A percentile compares a stretch with the other conserved stretches of the same genome.
Evolutionary conservation across 2,113 vertebrate species (phyloP).

Genomic region (Hippocampus comes): DNA sequence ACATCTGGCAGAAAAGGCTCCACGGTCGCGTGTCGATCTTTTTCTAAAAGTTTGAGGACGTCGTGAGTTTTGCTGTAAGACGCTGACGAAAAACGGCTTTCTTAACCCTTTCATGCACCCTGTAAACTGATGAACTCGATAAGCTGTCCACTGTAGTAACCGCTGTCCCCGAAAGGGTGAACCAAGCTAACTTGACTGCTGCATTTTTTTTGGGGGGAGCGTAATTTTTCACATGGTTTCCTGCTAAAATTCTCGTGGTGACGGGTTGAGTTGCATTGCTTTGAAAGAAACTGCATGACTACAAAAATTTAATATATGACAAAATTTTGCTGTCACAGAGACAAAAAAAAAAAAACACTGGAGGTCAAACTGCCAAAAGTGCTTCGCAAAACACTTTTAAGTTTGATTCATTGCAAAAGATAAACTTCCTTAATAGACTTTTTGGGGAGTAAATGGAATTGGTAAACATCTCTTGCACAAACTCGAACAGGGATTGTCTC

Average conservation of each 20-base stretch:
- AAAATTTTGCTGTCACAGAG: conserved; percentile 28
- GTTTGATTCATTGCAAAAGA: conserved; percentile 45
- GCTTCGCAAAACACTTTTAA: conserved; percentile 7
- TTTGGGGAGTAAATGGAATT: neutral
- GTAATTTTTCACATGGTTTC: neutral
- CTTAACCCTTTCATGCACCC: too few relatives aligned
- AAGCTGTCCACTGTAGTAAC: too few relatives aligned
- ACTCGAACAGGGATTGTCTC: conserved; percentile 32
- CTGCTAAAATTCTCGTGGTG: neutral
- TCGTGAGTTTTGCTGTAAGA: too few relatives aligned
- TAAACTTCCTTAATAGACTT: conserved; percentile 15
- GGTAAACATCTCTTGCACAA: neutral
- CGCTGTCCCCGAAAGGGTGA: too few relatives aligned
- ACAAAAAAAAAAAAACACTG: conserved; percentile 28
- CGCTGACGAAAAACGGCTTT: too few relatives aligned
- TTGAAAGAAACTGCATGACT: neutral
- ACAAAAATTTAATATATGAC: neutral
- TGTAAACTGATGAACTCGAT: too few relatives aligned
- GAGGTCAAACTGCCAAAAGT: conserved; percentile 20
- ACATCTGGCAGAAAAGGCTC: too few relatives aligned
- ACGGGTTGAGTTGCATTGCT: neutral
- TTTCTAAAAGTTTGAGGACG: too few relatives aligned
- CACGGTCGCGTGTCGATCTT: too few relatives aligned
- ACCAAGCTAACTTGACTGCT: too few relatives aligned
- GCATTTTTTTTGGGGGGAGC: too few relatives aligned